phyloP scores from a whole-genome alignment of 2,113 vertebrate species.

The Leuciscus idus region DNA sequence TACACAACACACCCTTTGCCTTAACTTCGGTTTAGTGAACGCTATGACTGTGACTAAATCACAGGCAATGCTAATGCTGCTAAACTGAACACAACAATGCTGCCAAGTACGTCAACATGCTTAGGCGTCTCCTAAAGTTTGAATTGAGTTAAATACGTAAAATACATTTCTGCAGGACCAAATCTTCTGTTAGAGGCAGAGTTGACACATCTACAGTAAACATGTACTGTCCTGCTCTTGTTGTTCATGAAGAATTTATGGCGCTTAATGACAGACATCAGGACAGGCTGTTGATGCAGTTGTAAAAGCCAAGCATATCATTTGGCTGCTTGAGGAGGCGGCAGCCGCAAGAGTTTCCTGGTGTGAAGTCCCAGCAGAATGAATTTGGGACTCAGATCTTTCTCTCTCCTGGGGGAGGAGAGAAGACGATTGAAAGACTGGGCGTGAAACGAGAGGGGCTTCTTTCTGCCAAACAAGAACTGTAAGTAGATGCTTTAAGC shows the following conservation, averaged over 20 bases:
- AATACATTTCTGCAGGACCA: neutral
- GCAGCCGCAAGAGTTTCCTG: neutral
- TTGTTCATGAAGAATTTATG: slow-evolving; percentile 10
- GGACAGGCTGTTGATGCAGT: slow-evolving; percentile 8
- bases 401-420: neutral
- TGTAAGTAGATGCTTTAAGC: neutral
- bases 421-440: slow-evolving; percentile 3
- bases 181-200: neutral
- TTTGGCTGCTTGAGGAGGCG: slow-evolving; percentile 19
- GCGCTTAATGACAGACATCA: slow-evolving; percentile 26
- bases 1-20: neutral
- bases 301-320: slow-evolving; percentile 27
- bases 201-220: slow-evolving; percentile 24
- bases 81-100: neutral
- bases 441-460: neutral
- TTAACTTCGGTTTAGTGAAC: neutral
- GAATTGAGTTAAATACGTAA: neutral
- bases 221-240: slow-evolving; percentile 30
- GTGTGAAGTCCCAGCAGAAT: slow-evolving; percentile 3
- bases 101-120: neutral
- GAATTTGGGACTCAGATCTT: slow-evolving; percentile 32
- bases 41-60: neutral
- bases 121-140: neutral
- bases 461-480: neutral
- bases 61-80: neutral